phyloP scores from a whole-genome alignment of 2,888 invertebrate genomes.

The Pyrochroa serraticornis region DNA sequence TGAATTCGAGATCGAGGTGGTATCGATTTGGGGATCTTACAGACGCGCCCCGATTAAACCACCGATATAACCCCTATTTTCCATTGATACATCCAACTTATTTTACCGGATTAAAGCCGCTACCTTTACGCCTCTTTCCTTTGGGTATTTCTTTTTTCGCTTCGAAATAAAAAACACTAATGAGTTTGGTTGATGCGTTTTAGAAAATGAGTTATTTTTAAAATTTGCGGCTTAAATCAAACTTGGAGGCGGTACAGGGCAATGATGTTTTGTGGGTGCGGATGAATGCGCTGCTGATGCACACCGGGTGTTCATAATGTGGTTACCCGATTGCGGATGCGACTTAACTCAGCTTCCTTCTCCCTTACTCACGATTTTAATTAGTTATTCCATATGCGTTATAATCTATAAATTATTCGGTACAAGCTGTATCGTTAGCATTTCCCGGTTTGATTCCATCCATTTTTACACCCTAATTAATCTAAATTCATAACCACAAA shows the following conservation, averaged over 20 bases:
- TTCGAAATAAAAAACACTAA: neutral
- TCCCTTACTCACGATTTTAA: slow-evolving; percentile 54
- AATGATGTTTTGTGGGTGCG: slow-evolving; percentile 29
- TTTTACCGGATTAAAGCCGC: slow-evolving; percentile 13
- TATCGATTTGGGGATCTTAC: slow-evolving; percentile 24
- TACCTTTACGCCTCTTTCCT: neutral
- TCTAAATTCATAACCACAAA: slow-evolving; percentile 6
- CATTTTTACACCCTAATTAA: slow-evolving; percentile 9
- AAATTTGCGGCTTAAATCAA: slow-evolving; percentile 31
- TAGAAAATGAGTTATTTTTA: slow-evolving; percentile 25
- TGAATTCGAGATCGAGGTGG: slow-evolving; percentile 18
- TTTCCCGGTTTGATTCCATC: slow-evolving; percentile 3
- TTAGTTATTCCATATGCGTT: slow-evolving; percentile 57
- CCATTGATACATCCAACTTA: slow-evolving; percentile 17
- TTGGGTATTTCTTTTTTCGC: too few species aligned
- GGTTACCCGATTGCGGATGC: slow-evolving; percentile 52
- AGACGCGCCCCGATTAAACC: slow-evolving; percentile 15
- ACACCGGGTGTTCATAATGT: slow-evolving; percentile 58
- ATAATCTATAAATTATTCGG: slow-evolving; percentile 53
- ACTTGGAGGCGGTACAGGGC: slow-evolving; percentile 24
- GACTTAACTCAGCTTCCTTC: slow-evolving; percentile 49
- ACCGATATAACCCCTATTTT: slow-evolving; percentile 13
- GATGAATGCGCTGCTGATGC: slow-evolving; percentile 36
- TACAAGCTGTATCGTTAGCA: slow-evolving; percentile 23
- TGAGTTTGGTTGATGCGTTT: slow-evolving; percentile 10